phyloP scores from a whole-genome alignment of 1,140 invertebrate genomes.

The Heterodera schachtii region DNA sequence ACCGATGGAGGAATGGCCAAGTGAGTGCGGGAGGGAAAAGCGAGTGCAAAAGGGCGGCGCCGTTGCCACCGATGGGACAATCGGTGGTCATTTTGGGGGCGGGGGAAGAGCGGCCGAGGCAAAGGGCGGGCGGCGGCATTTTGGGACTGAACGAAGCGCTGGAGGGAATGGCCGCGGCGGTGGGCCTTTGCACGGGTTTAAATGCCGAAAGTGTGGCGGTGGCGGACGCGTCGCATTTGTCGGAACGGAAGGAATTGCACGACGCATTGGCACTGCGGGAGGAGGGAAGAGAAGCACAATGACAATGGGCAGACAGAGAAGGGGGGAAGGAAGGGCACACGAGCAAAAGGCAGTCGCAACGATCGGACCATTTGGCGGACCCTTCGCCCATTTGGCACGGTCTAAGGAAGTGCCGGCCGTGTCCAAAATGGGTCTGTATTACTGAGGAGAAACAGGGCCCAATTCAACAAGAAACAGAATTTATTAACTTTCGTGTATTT shows the following conservation, averaged over 20 bases:
- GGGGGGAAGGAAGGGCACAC: too few relatives aligned
- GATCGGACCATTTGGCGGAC: too few relatives aligned
- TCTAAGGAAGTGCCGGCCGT: too few relatives aligned
- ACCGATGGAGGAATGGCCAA: slow-evolving; percentile 5
- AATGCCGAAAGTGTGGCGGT: slow-evolving; percentile 31
- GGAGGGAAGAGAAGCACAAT: too few relatives aligned
- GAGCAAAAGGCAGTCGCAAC: too few relatives aligned
- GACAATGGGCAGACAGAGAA: too few relatives aligned
- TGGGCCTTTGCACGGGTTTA: not conserved
- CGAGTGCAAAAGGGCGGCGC: not conserved
- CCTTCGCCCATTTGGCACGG: too few relatives aligned
- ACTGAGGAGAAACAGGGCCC: too few relatives aligned
- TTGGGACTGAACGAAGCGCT: not conserved
- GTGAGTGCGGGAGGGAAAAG: not conserved
- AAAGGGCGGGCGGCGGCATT: not conserved
- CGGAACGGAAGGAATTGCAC: slow-evolving; percentile 33
- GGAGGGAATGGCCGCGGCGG: not conserved
- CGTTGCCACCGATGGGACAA: not conserved
- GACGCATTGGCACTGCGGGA: not conserved
- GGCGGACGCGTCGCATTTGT: slow-evolving; percentile 46
- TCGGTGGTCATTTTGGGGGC: not conserved
- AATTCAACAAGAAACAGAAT: too few relatives aligned
- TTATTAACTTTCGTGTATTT: too few relatives aligned
- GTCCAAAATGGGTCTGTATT: too few relatives aligned
- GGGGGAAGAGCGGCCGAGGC: not conserved